Base-by-base conservation (phyloP, 2,113 vertebrate genomes). In the Mus musculus region DNA sequence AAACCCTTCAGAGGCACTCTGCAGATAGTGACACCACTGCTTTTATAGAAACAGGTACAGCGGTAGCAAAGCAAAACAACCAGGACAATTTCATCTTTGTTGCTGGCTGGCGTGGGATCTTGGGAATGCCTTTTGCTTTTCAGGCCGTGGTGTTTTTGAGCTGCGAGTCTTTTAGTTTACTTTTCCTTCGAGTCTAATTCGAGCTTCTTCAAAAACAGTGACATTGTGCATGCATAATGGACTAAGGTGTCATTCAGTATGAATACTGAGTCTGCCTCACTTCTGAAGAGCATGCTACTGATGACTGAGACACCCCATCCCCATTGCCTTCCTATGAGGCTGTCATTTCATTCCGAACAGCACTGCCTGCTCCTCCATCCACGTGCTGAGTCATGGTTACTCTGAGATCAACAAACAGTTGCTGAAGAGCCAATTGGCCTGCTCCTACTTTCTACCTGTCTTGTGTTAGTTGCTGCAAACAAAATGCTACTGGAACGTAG, bases 161-260 rank as follows among this genome's bases (percentile, higher is more conserved):
- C 56, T 0, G 69, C 0, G 75, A 20, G 2, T 59, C 75, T 95
- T 78, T 42, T 36, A 17, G 22, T 54, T 75, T 76, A 56, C 22
- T 39, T 19, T 19, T 42, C 54, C 71, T 30, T 36, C 36, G 67
- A 73, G 9, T 36, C 52, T 30, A n/a, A 87, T 24, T 8, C 72
- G 67, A 90, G 42, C 86, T 33, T 36, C 71, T 89, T 61, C 10
- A 54, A 49, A 67, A 42, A 22, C 11, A 59, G 61, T 76, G 42
- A 52, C 9, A 17, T 1, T 3, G 59, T 2, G 4, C 13, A 6
- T n/a, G 54, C 39, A n/a, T 22, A 8, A 1, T 3, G 4, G 39
- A 16, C 93, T 33, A 1, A 20, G 59, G 26, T 54, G 0, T 39
- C 56, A 28, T 46, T 1, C 2, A 30, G 82, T 36, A 4, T 14